phyloP scores from a whole-genome alignment of 30 jellyfish, hydroid and myxozoan genomes.

The Clytia hemisphaerica region DNA sequence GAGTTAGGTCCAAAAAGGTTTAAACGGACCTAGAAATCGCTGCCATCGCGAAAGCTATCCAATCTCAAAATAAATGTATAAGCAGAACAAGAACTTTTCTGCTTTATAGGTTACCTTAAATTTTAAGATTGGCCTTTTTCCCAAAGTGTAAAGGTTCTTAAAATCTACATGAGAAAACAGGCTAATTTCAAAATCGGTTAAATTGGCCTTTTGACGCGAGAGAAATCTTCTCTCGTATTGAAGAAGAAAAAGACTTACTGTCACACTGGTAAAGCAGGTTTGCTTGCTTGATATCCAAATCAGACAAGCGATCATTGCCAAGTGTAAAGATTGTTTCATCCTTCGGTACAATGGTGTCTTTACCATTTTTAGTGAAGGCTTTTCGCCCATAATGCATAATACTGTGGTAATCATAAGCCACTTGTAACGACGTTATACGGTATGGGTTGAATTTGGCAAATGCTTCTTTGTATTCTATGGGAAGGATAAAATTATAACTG shows the following conservation, averaged over 20 bases:
- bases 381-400: slow-evolving; percentile 89
- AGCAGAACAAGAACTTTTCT: too few species aligned
- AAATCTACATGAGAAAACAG: too few species aligned
- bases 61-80: too few species aligned
- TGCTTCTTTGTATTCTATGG: slow-evolving; percentile 89
- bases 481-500: too few species aligned
- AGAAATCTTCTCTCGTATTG: not conserved
- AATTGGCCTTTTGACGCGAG: too few species aligned
- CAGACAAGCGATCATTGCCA: slow-evolving; percentile 81
- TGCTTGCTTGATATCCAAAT: slow-evolving; percentile 82
- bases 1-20: too few species aligned
- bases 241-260: not conserved
- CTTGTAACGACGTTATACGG: slow-evolving; percentile 69
- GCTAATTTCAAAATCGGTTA: not conserved
- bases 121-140: too few species aligned
- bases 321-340: slow-evolving; percentile 33
- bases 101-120: too few species aligned
- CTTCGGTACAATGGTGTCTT: slow-evolving; percentile 79
- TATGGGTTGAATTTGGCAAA: slow-evolving; percentile 57
- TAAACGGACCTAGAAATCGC: too few species aligned
- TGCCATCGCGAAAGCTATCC: too few species aligned
- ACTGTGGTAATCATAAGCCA: slow-evolving; percentile 56
- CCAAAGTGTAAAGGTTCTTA: too few species aligned
- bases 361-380: slow-evolving; percentile 83
- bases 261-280: slow-evolving; percentile 65